Evolutionary conservation across 37 sponge, comb jelly and placozoan species (phyloP), one percentile per base, ranked within the genome.

Genomic region (Chondrilla cf. caribensis): DNA sequence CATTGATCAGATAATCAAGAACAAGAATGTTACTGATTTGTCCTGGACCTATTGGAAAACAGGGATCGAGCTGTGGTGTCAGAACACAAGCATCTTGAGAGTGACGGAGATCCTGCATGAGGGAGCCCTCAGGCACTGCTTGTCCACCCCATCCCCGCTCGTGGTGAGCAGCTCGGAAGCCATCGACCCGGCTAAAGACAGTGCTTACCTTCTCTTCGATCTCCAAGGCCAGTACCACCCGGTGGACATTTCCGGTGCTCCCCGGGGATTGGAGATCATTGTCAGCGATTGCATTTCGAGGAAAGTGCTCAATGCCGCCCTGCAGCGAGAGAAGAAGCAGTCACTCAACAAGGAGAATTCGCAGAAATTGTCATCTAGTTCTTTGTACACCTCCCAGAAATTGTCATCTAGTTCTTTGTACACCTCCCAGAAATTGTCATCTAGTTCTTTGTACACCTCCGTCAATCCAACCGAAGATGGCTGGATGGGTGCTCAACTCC

Each of bases 1-100:
- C 26, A 42, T 89, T 0, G 78, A 85, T 60, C 82, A 94, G 41
- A 22, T 82, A 0, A 15, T 58, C 0, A 40, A 58, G 39, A 32
- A 72, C n/a, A 28, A 40, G 59, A 37, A 0, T 25, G 71, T 47
- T 9, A 26, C 83, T n/a, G 43, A 70, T 35, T 82, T 92, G 65
- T 79, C 88, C 60, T 95, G 96, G 96, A 77, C 90, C 62, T 95
- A 95, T 79, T 95, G 96, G 96, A 89, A 84, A 71, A 95, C 96
- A 14, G 95, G 95, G 6, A 86, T 95, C 29, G 95, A 95, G 75
- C 80, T 95, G 60, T 91, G 95, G 92, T 89, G 86, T 73, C 84
- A 95, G 40, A 89, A 83, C 19, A 55, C 66, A 35, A 90, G 90
- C 40, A 81, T 95, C 6, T 51, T 95, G 33, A 58, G 92, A 19